Base-by-base conservation (phyloP, 2,113 vertebrate species). In the Zapornia atra region DNA sequence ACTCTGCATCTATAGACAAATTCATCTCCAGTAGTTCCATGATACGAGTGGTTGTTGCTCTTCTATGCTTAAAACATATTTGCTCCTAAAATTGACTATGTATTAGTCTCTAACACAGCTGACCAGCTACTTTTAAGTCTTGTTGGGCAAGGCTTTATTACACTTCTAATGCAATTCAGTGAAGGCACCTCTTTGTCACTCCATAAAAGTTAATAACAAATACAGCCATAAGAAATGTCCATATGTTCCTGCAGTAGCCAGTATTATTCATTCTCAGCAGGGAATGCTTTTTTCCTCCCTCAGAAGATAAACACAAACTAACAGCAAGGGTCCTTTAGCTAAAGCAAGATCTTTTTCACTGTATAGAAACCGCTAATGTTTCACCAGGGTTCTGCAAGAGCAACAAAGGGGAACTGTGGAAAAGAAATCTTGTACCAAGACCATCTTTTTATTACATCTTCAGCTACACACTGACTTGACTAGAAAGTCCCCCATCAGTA, bases 111-210 rank as follows among this genome's bases (percentile, higher is more conserved):
- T 61, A 92, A 90, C 21, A 92, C 63, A 88, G 46, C 76, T 87
- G 60, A 88, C 42, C 50, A 75, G 54, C 34, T 85, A 75, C 72
- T 93, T 57, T 25, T 66, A 88, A 84, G 56, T 87, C 22, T n/a
- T 91, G 3, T 38, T 86, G 66, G 90, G 76, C 63, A 53, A 31
- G 12, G 33, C 42, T 97, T 95, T 96, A 81, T 85, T 68, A 76
- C 1, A 14, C 70, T 75, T 94, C 33, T 83, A 33, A 95, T 94
- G 50, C 31, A 82, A 79, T 57, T 73, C 72, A 61, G 34, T 83
- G 28, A 82, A 92, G 69, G 94, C 91, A 75, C 57, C 12, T 57
- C 53, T 92, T 94, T 90, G 46, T 38, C 90, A 83, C 70, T 96
- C 76, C 69, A 80, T 80, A 82, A 80, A 95, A 20, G 50, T 92